These are phyloP conservation scores for Anolis carolinensis DNA, from an alignment of 2,113 vertebrate species.

Conservation along the genomic window DNA sequence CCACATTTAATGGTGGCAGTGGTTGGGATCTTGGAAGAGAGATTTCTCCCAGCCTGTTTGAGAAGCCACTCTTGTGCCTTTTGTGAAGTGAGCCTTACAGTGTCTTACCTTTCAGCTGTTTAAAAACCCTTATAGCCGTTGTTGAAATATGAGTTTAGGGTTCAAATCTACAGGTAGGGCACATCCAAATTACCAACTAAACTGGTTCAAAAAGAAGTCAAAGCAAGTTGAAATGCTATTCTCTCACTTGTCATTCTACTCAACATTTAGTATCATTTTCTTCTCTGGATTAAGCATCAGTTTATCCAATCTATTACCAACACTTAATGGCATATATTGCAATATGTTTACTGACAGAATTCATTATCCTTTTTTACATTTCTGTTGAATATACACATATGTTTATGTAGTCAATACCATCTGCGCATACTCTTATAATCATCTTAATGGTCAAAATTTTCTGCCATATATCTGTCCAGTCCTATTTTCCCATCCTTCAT, in stretches of 20 bases:
- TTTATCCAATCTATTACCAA: not conserved
- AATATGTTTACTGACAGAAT: not conserved
- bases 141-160: not conserved
- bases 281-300: not conserved
- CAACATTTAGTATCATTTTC: not conserved
- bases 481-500: not conserved
- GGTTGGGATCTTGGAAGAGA: too few relatives aligned
- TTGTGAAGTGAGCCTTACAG: too few relatives aligned
- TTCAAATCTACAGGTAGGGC: not conserved
- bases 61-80: too few relatives aligned
- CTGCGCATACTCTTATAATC: not conserved
- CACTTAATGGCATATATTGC: not conserved
- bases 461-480: not conserved
- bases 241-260: not conserved
- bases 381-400: not conserved
- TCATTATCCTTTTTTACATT: not conserved
- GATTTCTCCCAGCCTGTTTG: too few relatives aligned
- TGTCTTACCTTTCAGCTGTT: not conserved
- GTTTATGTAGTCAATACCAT: not conserved
- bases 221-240: not conserved
- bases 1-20: too few relatives aligned
- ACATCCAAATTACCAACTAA: not conserved
- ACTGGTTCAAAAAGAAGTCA: not conserved
- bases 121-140: not conserved
- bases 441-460: not conserved